Conservation (phyloP, 2,888 invertebrate genomes). For the Apomyelois bistriatella region DNA sequence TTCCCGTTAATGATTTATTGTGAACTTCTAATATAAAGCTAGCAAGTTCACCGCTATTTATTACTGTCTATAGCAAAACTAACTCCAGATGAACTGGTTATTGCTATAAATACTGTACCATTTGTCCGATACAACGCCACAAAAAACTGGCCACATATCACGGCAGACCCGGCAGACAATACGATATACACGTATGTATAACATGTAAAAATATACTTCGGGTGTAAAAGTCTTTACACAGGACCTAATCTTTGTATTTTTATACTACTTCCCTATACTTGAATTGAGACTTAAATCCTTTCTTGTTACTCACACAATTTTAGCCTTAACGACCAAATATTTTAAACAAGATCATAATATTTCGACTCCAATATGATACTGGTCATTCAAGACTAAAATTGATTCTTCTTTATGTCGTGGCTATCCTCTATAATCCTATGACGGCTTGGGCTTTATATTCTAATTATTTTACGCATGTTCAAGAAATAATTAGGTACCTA, state of each 20-base stretch:
- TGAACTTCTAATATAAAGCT: slow-evolving; percentile 56
- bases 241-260: slow-evolving; percentile 19
- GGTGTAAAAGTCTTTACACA: slow-evolving; percentile 24
- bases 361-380: no score
- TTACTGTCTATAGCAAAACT: slow-evolving; percentile 73
- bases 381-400: background rate
- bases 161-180: slow-evolving; percentile 73
- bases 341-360: no score
- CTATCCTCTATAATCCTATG: background rate
- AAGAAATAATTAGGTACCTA: background rate
- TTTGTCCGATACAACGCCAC: slow-evolving; percentile 80
- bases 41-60: slow-evolving; percentile 58
- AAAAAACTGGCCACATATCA: slow-evolving; percentile 70
- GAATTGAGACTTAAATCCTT: background rate
- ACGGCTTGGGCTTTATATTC: background rate
- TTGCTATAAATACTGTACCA: slow-evolving; percentile 71
- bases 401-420: background rate
- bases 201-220: slow-evolving; percentile 17
- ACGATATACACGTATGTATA: slow-evolving; percentile 30
- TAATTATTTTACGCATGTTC: background rate
- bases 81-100: slow-evolving; percentile 78
- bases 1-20: slow-evolving; percentile 48
- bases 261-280: slow-evolving; percentile 6
- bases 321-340: slow-evolving; percentile 33
- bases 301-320: slow-evolving; percentile 20